These are phyloP conservation scores for Sylvicapra grimmia DNA, from an alignment of 2,113 vertebrate species.

Conservation along the genomic window DNA sequence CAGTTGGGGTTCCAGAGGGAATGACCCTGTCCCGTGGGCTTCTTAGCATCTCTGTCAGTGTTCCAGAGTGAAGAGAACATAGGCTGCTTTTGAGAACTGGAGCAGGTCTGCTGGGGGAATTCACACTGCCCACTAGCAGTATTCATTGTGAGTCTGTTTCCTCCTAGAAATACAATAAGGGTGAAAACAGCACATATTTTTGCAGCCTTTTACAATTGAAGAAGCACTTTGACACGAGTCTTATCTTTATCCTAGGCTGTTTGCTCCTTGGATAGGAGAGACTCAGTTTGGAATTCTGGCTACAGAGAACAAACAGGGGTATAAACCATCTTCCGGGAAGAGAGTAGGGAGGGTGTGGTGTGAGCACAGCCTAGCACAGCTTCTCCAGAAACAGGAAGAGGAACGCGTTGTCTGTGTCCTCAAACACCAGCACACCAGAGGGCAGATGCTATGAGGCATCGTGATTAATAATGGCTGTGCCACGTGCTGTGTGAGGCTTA, in stretches of 20 bases:
- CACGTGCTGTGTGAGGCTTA: rapidly evolving
- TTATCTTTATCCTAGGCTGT: background rate
- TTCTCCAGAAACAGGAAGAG: background rate
- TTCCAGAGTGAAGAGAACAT: background rate
- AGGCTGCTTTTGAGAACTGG: background rate
- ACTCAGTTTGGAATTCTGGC: background rate
- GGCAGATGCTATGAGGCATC: rapidly evolving
- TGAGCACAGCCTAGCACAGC: background rate
- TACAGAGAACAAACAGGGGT: background rate
- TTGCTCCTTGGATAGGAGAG: background rate
- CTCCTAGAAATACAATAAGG: background rate
- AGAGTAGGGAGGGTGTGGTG: rapidly evolving
- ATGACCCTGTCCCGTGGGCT: background rate
- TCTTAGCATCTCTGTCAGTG: background rate
- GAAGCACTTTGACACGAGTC: background rate
- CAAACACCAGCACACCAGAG: too few species aligned
- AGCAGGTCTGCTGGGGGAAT: background rate
- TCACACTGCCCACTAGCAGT: background rate
- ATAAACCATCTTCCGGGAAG: background rate
- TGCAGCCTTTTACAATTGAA: background rate
- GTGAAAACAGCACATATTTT: background rate
- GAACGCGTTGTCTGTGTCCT: rapidly evolving
- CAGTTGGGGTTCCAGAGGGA: background rate
- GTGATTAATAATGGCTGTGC: background rate
- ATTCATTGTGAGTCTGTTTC: background rate